phyloP scores from a whole-genome alignment of 2,113 vertebrate genomes.

The Gymnarchus niloticus region DNA sequence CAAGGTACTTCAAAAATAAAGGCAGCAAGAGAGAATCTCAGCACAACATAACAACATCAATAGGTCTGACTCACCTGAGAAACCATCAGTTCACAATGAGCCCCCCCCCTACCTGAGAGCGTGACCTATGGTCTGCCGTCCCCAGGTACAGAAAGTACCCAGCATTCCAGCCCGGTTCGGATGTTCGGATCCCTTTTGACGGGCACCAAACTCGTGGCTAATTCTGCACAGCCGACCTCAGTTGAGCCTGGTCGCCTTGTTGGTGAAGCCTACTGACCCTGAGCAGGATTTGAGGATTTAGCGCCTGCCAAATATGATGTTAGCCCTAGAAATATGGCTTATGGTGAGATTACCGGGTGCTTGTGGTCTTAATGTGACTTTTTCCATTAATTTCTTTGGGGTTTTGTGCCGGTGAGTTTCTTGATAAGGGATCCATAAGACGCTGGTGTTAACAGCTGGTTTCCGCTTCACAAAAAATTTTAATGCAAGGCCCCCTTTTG shows the following conservation, averaged over 20 bases:
- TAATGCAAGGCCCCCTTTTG: too few species aligned
- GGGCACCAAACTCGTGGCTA: background rate
- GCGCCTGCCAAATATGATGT: constrained; percentile 40
- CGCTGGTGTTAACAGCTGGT: too few species aligned
- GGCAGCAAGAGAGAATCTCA: background rate
- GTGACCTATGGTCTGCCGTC: too few species aligned
- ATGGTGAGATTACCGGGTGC: background rate
- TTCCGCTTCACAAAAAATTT: too few species aligned
- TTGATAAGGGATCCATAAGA: too few species aligned
- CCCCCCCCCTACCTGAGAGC: background rate
- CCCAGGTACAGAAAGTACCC: background rate
- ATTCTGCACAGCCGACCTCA: too few species aligned
- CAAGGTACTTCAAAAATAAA: background rate
- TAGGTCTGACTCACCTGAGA: background rate
- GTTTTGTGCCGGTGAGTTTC: background rate
- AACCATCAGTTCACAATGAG: background rate
- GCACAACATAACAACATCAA: background rate
- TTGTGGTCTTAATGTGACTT: background rate
- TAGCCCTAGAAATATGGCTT: constrained; percentile 22
- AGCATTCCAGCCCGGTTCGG: background rate
- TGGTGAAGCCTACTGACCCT: constrained; percentile 47
- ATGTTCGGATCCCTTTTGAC: background rate
- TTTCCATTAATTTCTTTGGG: background rate
- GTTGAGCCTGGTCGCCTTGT: constrained; percentile 34
- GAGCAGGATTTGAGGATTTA: constrained; percentile 62